Evolutionary conservation across 1,140 invertebrate genomes (phyloP), one percentile per base, ranked within the genome.

Genomic region (Dendrolimus punctatus): DNA sequence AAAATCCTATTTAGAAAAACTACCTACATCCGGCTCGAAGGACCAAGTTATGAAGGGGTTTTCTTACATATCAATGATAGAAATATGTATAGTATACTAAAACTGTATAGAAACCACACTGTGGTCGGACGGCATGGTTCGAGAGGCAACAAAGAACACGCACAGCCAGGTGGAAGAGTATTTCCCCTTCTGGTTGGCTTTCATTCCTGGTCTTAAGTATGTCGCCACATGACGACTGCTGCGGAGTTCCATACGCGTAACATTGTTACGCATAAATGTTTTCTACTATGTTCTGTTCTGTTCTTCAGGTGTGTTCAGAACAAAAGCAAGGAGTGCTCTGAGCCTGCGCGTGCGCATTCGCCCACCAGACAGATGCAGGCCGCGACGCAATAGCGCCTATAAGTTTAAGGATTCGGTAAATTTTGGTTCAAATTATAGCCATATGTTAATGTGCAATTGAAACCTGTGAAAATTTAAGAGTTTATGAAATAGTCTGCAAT

Each of bases 321-420:
- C 63, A 80, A 76, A 61, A 67, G 68, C 8, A 66, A 67, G n/a
- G 39, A 46, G 0, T 23, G 42, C 6, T 65, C 73, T 6, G 76
- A 76, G 40, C 73, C 78, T 0, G 73, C 78, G 51, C 71, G 75
- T 0, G 78, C 80, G 46, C 78, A 81, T 47, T 80, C 80, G 0
- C 78, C 78, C n/a, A 53, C 66, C 4, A 54, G 73, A 8, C 72
- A 65, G 37, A 41, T 50, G 37, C 57, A 54, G 9, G 23, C 44
- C 6, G 23, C 50, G 8, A 41, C 39, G 2, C 44, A 57, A 48
- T 57, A 57, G 38, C 48, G 6, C 23, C 23, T 23, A 23, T 23
- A 23, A 23, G 23, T 23, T 23, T 23, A 23, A 23, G n/a, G 36
- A 5, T 10, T 6, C 8, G 45, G 8, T 8, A 46, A n/a, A n/a